Percentiles rank a stretch among this genome's conserved stretches.
Evolutionary conservation across 1,140 invertebrate genomes (phyloP).

Genomic region (Anoplolepis gracilipes): DNA sequence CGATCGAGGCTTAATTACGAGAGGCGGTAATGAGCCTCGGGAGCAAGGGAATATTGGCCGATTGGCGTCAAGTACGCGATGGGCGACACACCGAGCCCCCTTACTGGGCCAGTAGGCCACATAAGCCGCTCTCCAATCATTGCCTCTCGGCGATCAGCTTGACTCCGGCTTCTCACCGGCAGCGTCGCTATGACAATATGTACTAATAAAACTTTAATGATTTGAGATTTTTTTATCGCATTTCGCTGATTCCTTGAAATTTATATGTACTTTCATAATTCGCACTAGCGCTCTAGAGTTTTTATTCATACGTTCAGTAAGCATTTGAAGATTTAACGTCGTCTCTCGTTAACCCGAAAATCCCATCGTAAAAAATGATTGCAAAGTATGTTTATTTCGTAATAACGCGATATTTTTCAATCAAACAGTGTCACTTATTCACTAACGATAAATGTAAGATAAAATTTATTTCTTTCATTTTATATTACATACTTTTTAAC

Average conservation of each 20-base stretch:
- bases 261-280: neutral
- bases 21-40: conserved; percentile 25
- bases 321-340: neutral
- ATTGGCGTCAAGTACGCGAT: conserved; percentile 28
- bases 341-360: neutral
- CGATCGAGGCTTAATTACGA: conserved; percentile 36
- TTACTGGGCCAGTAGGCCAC: conserved; percentile 60
- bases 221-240: neutral
- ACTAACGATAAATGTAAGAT: no score
- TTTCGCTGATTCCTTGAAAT: neutral
- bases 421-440: no score
- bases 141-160: conserved; percentile 50
- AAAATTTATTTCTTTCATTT: no score
- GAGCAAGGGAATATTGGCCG: conserved; percentile 18
- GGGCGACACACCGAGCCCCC: neutral
- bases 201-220: neutral
- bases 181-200: conserved; percentile 36
- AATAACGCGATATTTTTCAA: neutral
- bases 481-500: no score
- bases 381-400: neutral
- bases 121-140: conserved; percentile 53
- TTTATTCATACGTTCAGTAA: neutral
- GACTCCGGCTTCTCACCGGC: conserved; percentile 25
- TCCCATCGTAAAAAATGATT: neutral
- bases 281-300: neutral